A percentile compares a stretch with the other conserved stretches of the same genome.
Conservation (phyloP, 2,888 invertebrate species). For the Xiphydria camelus region DNA sequence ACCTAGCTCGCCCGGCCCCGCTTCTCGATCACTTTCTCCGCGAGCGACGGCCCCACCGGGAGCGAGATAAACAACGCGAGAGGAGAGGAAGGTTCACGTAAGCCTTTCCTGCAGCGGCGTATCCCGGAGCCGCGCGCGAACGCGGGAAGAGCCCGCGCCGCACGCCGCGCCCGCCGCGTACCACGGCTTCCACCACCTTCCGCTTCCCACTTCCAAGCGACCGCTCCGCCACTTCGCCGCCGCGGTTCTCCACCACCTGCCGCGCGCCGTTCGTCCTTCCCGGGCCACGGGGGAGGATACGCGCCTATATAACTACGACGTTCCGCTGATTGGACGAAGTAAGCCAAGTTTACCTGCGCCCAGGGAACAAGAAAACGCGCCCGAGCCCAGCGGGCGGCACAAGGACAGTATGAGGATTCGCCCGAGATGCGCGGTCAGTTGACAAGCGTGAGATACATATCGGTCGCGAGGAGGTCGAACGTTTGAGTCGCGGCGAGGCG, state of each 20-base stretch:
- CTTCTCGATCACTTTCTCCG: conserved; percentile 54
- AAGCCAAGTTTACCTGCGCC: conserved; percentile 52
- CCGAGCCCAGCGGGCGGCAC: conserved; percentile 51
- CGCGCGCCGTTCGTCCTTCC: conserved; percentile 2
- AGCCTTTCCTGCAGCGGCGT: background rate
- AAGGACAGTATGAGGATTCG: conserved; percentile 53
- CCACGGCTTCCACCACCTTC: background rate
- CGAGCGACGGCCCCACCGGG: background rate
- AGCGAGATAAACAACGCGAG: background rate
- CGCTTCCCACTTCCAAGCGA: conserved; percentile 19
- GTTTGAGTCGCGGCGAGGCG: too few relatives aligned
- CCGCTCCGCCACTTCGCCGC: conserved; percentile 15
- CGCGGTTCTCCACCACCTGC: background rate
- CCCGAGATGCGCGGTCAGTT: conserved; percentile 56
- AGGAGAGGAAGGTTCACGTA: conserved; percentile 18
- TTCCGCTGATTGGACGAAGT: conserved; percentile 57
- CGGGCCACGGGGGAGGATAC: conserved; percentile 46
- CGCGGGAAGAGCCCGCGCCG: too few relatives aligned
- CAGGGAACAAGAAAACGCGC: conserved; percentile 49
- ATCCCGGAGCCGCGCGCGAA: background rate
- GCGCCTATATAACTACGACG: conserved; percentile 57
- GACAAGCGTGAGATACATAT: too few relatives aligned
- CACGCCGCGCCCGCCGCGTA: background rate
- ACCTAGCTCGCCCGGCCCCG: conserved; percentile 27
- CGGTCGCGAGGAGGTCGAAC: too few relatives aligned